These are phyloP conservation scores for Tetrax tetrax DNA, from an alignment of 2,113 vertebrate species.

Conservation along the genomic window DNA sequence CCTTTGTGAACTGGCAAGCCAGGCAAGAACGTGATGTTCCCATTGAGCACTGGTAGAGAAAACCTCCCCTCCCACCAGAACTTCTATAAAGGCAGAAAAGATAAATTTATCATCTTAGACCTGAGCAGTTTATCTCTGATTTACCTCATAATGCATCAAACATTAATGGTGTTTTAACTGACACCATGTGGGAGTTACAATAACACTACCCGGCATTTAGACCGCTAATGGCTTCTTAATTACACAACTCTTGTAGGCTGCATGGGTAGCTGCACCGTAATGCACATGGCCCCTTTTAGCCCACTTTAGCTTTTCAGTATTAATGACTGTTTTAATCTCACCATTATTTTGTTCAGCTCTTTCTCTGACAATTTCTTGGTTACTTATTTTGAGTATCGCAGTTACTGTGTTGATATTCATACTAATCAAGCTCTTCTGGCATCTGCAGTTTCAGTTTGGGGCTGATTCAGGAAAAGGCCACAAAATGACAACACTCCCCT, in stretches of 20 bases:
- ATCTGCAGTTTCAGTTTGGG: slow-evolving; percentile 23
- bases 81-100: background rate
- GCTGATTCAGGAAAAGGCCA: background rate
- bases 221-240: slow-evolving; percentile 29
- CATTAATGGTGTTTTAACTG: background rate
- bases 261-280: background rate
- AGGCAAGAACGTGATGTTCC: background rate
- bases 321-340: background rate
- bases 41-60: background rate
- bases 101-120: background rate
- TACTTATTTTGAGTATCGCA: background rate
- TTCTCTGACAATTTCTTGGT: background rate
- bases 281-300: background rate
- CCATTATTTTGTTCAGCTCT: background rate
- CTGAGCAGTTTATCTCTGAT: background rate
- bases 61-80: background rate
- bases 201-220: background rate
- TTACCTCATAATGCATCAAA: background rate
- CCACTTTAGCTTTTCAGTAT: background rate
- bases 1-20: background rate
- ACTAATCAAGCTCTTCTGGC: background rate
- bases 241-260: background rate
- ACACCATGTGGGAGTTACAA: background rate
- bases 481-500: background rate
- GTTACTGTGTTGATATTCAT: background rate